These are phyloP conservation scores for Oreochromis aureus DNA, from an alignment of 2,113 vertebrate species.

Conservation along the genomic window DNA sequence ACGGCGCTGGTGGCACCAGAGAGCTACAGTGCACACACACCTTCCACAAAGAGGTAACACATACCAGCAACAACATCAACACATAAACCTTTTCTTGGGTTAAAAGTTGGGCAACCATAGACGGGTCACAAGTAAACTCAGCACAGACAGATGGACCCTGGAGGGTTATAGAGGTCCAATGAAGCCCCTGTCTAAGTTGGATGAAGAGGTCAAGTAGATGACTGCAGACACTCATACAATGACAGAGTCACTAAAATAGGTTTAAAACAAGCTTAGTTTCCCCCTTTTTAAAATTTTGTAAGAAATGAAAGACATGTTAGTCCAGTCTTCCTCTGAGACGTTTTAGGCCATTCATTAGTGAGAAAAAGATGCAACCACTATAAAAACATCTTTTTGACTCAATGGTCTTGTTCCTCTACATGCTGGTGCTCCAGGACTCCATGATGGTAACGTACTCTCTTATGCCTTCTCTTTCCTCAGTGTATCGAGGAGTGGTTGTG, in stretches of 20 bases:
- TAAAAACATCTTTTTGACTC: background rate
- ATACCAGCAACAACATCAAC: background rate
- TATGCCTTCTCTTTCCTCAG: slow-evolving; percentile 6
- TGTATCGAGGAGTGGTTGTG: slow-evolving; percentile 69
- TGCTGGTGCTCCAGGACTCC: background rate
- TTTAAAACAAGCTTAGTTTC: background rate
- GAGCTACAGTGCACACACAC: slow-evolving; percentile 65
- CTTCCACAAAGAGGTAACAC: slow-evolving; percentile 66
- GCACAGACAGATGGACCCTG: background rate
- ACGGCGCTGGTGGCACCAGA: slow-evolving; percentile 34
- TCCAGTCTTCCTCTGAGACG: background rate
- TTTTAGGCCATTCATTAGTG: background rate
- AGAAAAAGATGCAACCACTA: background rate
- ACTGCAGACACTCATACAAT: background rate
- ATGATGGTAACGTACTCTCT: background rate
- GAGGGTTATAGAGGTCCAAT: background rate
- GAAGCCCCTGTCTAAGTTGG: background rate
- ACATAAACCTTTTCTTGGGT: background rate
- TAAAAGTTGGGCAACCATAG: background rate
- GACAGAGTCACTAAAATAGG: background rate
- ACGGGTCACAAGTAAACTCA: background rate
- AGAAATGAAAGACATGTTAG: background rate
- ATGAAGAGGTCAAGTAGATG: background rate
- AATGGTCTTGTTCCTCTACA: background rate
- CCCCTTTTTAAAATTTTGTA: background rate